Evolutionary conservation across 2,888 invertebrate genomes (phyloP).

Genomic region (Pardosa pseudoannulata): DNA sequence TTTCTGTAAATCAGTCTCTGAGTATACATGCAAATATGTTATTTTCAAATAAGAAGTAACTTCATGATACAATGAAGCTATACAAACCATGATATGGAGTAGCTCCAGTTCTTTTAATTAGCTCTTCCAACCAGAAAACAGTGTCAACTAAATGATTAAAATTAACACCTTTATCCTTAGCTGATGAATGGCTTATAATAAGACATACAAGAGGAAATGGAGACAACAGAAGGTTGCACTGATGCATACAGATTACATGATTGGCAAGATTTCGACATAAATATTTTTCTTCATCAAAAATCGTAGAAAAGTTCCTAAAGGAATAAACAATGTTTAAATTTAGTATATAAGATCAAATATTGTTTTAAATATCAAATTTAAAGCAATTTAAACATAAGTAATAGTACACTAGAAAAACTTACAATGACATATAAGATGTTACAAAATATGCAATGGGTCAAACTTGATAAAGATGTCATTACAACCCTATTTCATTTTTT

Average conservation of each 20-base stretch:
- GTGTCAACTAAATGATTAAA: constrained; percentile 34
- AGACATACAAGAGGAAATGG: constrained; percentile 84
- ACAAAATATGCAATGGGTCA: too few relatives aligned
- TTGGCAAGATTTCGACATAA: constrained; percentile 84
- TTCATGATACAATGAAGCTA: too few relatives aligned
- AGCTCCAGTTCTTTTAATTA: constrained; percentile 51
- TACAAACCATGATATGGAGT: constrained; percentile 45
- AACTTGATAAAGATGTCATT: too few relatives aligned
- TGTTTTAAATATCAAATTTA: too few relatives aligned
- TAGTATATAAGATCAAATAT: too few relatives aligned
- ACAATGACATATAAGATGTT: too few relatives aligned
- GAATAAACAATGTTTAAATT: not conserved
- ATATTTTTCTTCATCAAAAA: constrained; percentile 79
- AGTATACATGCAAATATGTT: too few relatives aligned
- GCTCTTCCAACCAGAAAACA: constrained; percentile 53
- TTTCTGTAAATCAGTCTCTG: too few relatives aligned
- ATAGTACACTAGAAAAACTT: too few relatives aligned
- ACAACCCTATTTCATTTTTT: too few relatives aligned
- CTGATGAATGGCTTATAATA: constrained; percentile 52
- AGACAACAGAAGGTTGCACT: constrained; percentile 83
- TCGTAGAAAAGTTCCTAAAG: constrained; percentile 75
- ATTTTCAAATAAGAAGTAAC: too few relatives aligned
- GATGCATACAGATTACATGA: constrained; percentile 84
- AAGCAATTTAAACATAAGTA: too few relatives aligned
- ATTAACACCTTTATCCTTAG: constrained; percentile 18